Conservation (phyloP, 2,113 vertebrate species). For the Phyllostomus discolor region DNA sequence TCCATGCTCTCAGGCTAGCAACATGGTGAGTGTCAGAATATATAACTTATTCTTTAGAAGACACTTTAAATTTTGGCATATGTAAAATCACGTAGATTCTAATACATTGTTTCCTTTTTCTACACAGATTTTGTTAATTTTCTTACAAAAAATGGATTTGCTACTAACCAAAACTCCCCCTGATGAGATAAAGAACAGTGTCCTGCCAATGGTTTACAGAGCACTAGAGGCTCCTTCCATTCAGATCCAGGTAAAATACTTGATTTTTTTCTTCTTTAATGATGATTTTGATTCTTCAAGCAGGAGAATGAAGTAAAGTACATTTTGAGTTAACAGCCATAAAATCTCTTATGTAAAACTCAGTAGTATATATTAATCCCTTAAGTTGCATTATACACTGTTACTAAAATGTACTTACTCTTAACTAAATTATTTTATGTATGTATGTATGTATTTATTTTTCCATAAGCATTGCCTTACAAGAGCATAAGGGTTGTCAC, state of each 20-base stretch:
- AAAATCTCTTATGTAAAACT: background rate
- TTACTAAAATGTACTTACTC: background rate
- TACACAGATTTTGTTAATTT: constrained; percentile 95
- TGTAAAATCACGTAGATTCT: constrained; percentile 35
- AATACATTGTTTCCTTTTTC: constrained; percentile 42
- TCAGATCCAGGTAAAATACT: constrained; percentile 93
- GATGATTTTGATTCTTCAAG: background rate
- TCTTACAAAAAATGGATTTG: constrained; percentile 99
- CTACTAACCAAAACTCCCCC: constrained; percentile 96
- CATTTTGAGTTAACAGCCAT: background rate
- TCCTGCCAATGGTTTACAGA: constrained; percentile 97
- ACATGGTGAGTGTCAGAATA: constrained; percentile 94
- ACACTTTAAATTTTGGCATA: constrained; percentile 54
- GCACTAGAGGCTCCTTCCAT: constrained; percentile 97
- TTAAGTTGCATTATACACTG: background rate
- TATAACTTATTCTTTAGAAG: constrained; percentile 70
- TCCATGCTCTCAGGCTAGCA: constrained; percentile 98
- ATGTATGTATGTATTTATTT: background rate
- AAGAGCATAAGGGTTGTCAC: background rate
- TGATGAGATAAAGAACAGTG: constrained; percentile 95
- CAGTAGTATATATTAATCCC: background rate
- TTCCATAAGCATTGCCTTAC: background rate
- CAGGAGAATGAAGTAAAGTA: background rate
- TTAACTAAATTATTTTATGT: background rate
- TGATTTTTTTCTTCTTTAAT: background rate